Evolutionary conservation across 2,888 invertebrate species (phyloP).

Genomic region (Melanargia galathea): DNA sequence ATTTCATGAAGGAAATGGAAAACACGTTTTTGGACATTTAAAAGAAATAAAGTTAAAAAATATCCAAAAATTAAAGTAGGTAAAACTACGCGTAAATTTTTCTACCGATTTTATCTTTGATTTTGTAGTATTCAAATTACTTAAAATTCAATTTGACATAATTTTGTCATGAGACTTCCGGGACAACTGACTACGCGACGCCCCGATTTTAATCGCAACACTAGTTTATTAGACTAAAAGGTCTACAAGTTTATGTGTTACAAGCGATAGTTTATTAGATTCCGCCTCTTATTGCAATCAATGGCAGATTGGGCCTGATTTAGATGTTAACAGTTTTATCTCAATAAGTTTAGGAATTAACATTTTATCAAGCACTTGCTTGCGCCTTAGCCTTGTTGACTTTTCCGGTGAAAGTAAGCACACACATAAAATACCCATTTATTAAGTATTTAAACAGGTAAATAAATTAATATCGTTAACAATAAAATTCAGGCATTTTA

Average conservation of each 20-base stretch:
- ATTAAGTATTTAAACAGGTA: too few relatives aligned
- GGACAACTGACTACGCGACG: background rate
- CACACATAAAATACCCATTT: too few relatives aligned
- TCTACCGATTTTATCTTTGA: background rate
- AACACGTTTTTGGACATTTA: too few relatives aligned
- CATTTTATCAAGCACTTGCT: background rate
- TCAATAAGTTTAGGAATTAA: slow-evolving; percentile 33
- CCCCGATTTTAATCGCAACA: slow-evolving; percentile 13
- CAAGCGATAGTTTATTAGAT: slow-evolving; percentile 35
- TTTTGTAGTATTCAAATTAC: background rate
- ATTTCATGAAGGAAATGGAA: too few relatives aligned
- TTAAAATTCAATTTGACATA: too few relatives aligned
- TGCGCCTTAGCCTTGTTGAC: background rate
- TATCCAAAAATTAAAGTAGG: background rate
- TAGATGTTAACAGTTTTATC: slow-evolving; percentile 33
- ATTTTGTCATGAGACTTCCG: background rate
- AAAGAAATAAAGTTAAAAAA: too few relatives aligned
- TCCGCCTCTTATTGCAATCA: slow-evolving; percentile 34
- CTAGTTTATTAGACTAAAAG: slow-evolving; percentile 29
- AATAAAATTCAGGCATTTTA: too few relatives aligned
- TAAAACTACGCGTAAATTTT: too few relatives aligned
- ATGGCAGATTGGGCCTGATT: slow-evolving; percentile 35
- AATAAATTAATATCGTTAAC: too few relatives aligned
- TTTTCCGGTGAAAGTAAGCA: too few relatives aligned
- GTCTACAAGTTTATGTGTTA: slow-evolving; percentile 31